A percentile compares a stretch with the other conserved stretches of the same genome.
Evolutionary conservation across 2,888 invertebrate genomes (phyloP).

Genomic region (Elysia crispata): DNA sequence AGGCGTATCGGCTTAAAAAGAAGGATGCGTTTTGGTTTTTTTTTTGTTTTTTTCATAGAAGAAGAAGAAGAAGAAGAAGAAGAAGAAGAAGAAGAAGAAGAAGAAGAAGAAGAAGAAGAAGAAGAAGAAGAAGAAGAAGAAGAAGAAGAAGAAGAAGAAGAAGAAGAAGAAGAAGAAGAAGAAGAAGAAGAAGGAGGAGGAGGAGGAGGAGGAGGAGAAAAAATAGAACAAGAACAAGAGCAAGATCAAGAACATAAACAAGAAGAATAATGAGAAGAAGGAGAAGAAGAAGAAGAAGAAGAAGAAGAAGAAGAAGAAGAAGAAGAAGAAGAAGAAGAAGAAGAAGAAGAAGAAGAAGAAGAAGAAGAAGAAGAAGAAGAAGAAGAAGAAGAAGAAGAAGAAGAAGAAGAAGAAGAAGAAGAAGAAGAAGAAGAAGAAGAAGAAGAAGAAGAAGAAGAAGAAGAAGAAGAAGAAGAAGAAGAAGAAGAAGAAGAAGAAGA

Average conservation of each 20-base stretch:
- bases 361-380: background rate
- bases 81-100: too few relatives aligned
- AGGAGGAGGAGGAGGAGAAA: background rate
- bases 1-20: too few relatives aligned
- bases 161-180: background rate
- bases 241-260: background rate
- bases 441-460: background rate
- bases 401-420: background rate
- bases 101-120: too few relatives aligned
- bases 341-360: background rate
- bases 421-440: background rate
- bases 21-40: too few relatives aligned
- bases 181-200: background rate
- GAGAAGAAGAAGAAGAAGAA: background rate
- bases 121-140: too few relatives aligned
- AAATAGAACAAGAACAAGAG: constrained; percentile 19
- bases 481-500: background rate
- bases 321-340: background rate
- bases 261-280: constrained; percentile 5
- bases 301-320: background rate
- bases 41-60: too few relatives aligned
- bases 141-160: too few relatives aligned
- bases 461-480: background rate
- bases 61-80: too few relatives aligned
- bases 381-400: too few relatives aligned